These are phyloP conservation scores for Mythimna pallens DNA, from an alignment of 2,888 invertebrate genomes.

Conservation along the genomic window DNA sequence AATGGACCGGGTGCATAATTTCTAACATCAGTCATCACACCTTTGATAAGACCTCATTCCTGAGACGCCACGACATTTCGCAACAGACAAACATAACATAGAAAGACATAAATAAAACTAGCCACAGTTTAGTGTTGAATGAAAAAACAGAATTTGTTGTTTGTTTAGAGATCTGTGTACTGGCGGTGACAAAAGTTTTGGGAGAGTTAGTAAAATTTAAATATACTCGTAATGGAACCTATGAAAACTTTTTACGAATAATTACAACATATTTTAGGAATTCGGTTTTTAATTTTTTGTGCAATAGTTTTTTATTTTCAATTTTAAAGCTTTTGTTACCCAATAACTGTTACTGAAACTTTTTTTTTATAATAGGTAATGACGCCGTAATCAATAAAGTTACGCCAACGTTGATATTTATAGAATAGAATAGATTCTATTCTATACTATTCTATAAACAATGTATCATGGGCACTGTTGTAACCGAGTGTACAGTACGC, in stretches of 20 bases:
- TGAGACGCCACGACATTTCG: constrained; percentile 52
- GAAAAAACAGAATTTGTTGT: constrained; percentile 71
- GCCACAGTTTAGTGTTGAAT: constrained; percentile 68
- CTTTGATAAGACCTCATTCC: constrained; percentile 15
- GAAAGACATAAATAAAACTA: constrained; percentile 69
- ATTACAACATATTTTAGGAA: no score
- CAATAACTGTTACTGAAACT: no score
- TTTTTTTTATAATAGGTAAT: no score
- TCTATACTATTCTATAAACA: no score
- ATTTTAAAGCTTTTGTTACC: no score
- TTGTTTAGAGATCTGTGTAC: constrained; percentile 70
- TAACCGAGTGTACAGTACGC: constrained; percentile 63
- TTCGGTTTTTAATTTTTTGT: no score
- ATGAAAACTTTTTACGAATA: no score
- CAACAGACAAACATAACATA: constrained; percentile 60
- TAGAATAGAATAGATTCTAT: no score
- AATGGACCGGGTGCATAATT: neutral
- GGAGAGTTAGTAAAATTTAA: neutral
- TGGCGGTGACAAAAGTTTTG: constrained; percentile 52
- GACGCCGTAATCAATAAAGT: no score
- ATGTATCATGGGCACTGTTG: constrained; percentile 38
- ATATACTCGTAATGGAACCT: no score
- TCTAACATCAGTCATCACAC: neutral
- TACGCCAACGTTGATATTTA: no score
- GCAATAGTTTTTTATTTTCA: no score